Percentiles rank a stretch among this genome's conserved stretches.
Conservation (phyloP, 2,797 vertebrate species). For the Trachops cirrhosus region DNA sequence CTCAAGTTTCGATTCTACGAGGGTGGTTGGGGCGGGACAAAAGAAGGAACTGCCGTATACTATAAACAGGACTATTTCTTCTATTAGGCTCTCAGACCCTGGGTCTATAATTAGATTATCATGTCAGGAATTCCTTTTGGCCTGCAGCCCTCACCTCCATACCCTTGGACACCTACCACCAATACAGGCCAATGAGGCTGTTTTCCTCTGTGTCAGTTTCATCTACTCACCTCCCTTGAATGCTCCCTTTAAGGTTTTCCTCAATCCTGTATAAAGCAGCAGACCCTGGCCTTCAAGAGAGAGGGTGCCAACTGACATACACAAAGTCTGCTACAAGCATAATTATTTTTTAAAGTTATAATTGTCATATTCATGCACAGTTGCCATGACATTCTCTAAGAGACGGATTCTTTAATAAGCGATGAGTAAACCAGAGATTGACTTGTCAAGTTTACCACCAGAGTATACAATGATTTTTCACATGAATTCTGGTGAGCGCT, state of each 20-base stretch:
- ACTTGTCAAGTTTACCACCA: background rate
- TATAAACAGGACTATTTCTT: background rate
- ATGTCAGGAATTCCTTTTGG: background rate
- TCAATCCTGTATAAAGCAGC: background rate
- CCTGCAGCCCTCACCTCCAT: background rate
- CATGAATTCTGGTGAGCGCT: background rate
- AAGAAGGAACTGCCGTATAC: background rate
- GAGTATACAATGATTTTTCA: background rate
- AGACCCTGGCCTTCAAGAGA: background rate
- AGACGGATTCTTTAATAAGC: background rate
- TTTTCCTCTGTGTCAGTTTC: background rate
- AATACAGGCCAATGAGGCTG: too few relatives aligned
- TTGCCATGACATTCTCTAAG: background rate
- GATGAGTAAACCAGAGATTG: background rate
- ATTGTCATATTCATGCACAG: too few relatives aligned
- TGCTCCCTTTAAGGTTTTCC: background rate
- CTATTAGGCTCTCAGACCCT: background rate
- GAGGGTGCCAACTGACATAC: background rate
- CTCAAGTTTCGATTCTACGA: background rate
- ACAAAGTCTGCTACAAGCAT: background rate
- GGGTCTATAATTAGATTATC: background rate
- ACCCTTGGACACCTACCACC: accelerated
- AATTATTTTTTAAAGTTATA: background rate
- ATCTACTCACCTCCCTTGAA: background rate
- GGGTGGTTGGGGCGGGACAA: background rate